phyloP scores from a whole-genome alignment of 2,888 invertebrate genomes.

The Operophtera brumata region DNA sequence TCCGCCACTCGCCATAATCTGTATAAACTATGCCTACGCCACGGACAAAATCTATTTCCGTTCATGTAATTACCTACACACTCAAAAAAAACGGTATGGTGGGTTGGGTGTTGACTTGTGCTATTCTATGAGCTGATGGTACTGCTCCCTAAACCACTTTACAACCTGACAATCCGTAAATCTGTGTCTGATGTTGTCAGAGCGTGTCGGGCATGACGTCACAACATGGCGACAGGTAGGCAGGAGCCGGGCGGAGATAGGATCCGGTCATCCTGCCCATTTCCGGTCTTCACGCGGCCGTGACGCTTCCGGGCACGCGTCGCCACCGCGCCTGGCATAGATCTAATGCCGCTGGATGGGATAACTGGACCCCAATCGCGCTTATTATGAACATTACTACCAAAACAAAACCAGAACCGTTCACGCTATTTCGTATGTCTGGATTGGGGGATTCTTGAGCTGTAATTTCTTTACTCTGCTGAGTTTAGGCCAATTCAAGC shows the following conservation, averaged over 20 bases:
- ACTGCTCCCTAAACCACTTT: constrained; percentile 5
- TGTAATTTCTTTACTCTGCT: no score
- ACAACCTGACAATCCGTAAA: constrained; percentile 30
- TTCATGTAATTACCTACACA: no score
- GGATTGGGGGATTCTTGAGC: no score
- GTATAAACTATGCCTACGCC: no score
- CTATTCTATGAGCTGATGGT: neutral
- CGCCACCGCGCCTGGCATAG: constrained; percentile 61
- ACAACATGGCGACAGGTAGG: constrained; percentile 76
- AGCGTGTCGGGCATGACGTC: constrained; percentile 61
- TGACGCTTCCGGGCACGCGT: constrained; percentile 80
- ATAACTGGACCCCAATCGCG: no score
- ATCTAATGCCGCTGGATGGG: constrained; percentile 57
- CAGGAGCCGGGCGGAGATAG: constrained; percentile 75
- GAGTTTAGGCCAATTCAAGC: no score
- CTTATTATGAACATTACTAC: no score
- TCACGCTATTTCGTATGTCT: no score
- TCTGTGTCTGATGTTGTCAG: constrained; percentile 32
- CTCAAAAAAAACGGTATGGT: no score
- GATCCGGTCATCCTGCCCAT: constrained; percentile 81
- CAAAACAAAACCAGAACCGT: no score
- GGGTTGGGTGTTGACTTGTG: neutral
- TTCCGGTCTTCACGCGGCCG: constrained; percentile 81
- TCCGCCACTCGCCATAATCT: no score
- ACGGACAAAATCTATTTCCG: no score